These are phyloP conservation scores for Zaprionus obscuricornis DNA, from an alignment of 2,888 invertebrate genomes.

Conservation along the genomic window DNA sequence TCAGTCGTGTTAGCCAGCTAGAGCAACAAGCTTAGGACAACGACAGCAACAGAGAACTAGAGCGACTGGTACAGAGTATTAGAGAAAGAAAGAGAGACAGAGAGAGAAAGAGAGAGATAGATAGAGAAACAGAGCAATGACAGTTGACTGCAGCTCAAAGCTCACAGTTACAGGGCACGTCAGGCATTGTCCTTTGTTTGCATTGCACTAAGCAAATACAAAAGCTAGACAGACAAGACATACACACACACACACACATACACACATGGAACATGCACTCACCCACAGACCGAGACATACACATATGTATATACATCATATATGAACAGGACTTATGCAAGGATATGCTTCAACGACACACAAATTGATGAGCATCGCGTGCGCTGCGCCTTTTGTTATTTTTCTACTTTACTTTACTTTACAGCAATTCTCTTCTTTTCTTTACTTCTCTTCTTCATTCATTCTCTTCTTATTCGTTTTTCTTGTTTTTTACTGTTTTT, in stretches of 20 bases:
- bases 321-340: conserved; percentile 48
- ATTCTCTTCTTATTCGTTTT: conserved; percentile 10
- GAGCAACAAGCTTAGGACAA: conserved; percentile 38
- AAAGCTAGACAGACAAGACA: conserved; percentile 63
- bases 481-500: conserved; percentile 24
- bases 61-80: too few relatives aligned
- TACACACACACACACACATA: conserved; percentile 24
- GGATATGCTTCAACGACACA: conserved; percentile 57
- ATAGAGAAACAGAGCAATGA: conserved; percentile 37
- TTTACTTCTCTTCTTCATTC: too few relatives aligned
- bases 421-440: too few relatives aligned
- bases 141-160: conserved; percentile 41
- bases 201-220: conserved; percentile 75
- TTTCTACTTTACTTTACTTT: too few relatives aligned
- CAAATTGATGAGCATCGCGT: conserved; percentile 78
- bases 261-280: conserved; percentile 12
- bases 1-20: conserved; percentile 62
- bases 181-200: conserved; percentile 74
- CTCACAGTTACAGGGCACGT: conserved; percentile 54
- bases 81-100: not conserved
- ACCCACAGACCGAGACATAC: conserved; percentile 6
- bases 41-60: not conserved
- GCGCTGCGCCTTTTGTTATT: conserved; percentile 65
- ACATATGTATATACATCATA: not conserved
- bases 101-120: not conserved